phyloP scores from a whole-genome alignment of 2,113 vertebrate genomes.

The Engraulis encrasicolus region DNA sequence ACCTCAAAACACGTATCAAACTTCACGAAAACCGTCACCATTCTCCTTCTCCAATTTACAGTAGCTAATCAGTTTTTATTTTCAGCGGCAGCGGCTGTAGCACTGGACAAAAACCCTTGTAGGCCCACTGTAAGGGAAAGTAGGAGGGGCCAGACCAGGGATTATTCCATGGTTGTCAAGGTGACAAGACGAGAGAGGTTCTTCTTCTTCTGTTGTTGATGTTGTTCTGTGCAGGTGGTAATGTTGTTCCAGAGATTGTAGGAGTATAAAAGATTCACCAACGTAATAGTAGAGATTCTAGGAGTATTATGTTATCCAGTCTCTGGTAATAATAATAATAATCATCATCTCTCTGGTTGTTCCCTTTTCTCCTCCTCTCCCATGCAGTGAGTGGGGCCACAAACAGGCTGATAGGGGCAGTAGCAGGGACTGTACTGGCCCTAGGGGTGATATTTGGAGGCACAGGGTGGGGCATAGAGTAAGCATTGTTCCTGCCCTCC shows the following conservation, averaged over 20 bases:
- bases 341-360: conserved; percentile 54
- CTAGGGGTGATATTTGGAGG: conserved; percentile 74
- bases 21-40: background rate
- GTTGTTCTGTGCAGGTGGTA: conserved; percentile 12
- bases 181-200: conserved; percentile 47
- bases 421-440: conserved; percentile 75
- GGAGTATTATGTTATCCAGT: too few relatives aligned
- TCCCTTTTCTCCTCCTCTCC: conserved; percentile 96
- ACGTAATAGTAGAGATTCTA: too few relatives aligned
- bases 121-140: background rate
- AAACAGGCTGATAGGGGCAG: conserved; percentile 99
- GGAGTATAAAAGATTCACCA: too few relatives aligned
- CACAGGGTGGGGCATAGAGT: conserved; percentile 99
- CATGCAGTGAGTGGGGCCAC: conserved; percentile 97
- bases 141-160: too few relatives aligned
- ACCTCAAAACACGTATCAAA: conserved; percentile 7
- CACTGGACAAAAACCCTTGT: background rate
- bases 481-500: conserved; percentile 83
- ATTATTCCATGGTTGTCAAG: conserved; percentile 55
- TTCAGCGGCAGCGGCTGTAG: background rate
- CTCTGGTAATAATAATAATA: too few relatives aligned
- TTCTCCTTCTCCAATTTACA: conserved; percentile 13
- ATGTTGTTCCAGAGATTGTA: too few relatives aligned
- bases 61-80: conserved; percentile 10
- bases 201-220: background rate